Percentiles rank a stretch among this genome's conserved stretches.
Conservation (phyloP, 2,888 invertebrate genomes). For the Colletes collaris region DNA sequence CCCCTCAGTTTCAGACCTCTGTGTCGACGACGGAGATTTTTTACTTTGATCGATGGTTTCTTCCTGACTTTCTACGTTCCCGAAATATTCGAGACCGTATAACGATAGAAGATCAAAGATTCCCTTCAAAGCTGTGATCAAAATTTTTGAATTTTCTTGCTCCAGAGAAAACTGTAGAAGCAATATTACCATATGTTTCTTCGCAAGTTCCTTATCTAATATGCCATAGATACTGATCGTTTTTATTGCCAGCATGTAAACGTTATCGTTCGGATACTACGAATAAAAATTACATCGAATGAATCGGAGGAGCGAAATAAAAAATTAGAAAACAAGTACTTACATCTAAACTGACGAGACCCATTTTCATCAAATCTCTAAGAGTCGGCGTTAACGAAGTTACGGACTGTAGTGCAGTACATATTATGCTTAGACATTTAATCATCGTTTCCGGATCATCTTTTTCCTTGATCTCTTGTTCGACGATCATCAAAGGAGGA, state of each 20-base stretch:
- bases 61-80: conserved; percentile 81
- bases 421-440: conserved; percentile 88
- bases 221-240: conserved; percentile 90
- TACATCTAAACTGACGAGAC: conserved; percentile 80
- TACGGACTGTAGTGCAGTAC: conserved; percentile 86
- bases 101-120: conserved; percentile 88
- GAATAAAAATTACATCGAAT: conserved; percentile 66
- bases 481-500: conserved; percentile 4
- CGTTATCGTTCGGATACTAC: conserved; percentile 84
- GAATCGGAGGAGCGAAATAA: conserved; percentile 4
- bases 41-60: conserved; percentile 50
- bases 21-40: conserved; percentile 58
- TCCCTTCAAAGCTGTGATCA: conserved; percentile 86
- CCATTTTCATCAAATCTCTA: conserved; percentile 84
- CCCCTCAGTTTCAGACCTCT: conserved; percentile 50
- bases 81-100: conserved; percentile 88
- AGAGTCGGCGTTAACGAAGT: conserved; percentile 85
- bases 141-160: conserved; percentile 85
- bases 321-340: conserved; percentile 30
- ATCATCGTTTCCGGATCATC: conserved; percentile 85
- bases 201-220: conserved; percentile 88
- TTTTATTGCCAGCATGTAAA: conserved; percentile 88
- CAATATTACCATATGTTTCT: conserved; percentile 88
- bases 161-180: conserved; percentile 86
- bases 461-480: conserved; percentile 72